Evolutionary conservation across 53 echinoderm and acorn worm species (phyloP).

Genomic region (Henricia sp.): DNA sequence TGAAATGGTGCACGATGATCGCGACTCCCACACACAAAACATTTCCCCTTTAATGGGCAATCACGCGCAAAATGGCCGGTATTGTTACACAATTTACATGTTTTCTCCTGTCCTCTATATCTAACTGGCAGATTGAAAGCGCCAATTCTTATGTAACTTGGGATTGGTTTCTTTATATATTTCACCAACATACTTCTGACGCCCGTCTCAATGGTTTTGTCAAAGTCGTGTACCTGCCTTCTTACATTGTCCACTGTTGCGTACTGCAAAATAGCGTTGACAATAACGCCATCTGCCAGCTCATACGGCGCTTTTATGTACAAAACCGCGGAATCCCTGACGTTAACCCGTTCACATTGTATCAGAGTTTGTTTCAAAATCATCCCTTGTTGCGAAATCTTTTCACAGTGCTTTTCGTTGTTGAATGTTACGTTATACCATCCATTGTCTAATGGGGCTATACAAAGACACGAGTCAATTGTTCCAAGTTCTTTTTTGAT

Average conservation of each 20-base stretch:
- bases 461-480: not conserved
- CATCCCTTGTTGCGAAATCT: not conserved
- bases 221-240: not conserved
- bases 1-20: not conserved
- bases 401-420: constrained; percentile 9
- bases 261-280: not conserved
- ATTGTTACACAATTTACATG: not conserved
- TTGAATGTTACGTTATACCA: constrained; percentile 16
- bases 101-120: not conserved
- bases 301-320: constrained; percentile 6
- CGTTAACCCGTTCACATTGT: not conserved
- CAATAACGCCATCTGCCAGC: not conserved
- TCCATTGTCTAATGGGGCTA: not conserved
- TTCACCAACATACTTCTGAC: not conserved
- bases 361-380: not conserved
- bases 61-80: not conserved
- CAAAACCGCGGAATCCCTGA: not conserved
- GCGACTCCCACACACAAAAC: not conserved
- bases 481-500: not conserved
- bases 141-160: not conserved
- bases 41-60: not conserved
- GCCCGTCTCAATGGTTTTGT: not conserved
- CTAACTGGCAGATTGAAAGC: not conserved
- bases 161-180: not conserved
- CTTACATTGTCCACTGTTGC: not conserved